Percentiles rank a stretch among this genome's conserved stretches.
These are phyloP conservation scores for Chionis minor DNA, from an alignment of 2,113 vertebrate species.

Conservation along the genomic window DNA sequence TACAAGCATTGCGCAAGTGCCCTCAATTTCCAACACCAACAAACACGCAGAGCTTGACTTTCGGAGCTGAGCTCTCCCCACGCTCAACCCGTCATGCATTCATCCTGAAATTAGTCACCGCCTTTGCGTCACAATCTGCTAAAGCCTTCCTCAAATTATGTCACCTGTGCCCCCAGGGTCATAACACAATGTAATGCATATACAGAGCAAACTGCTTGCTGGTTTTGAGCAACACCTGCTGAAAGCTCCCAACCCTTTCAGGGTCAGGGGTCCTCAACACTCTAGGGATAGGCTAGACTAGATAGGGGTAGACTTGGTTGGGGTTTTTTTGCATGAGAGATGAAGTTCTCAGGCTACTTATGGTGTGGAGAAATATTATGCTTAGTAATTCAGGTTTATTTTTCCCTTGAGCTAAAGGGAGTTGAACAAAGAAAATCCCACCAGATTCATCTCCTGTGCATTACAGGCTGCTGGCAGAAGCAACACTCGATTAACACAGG, in stretches of 20 bases:
- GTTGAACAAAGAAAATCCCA: not conserved
- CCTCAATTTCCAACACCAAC: not conserved
- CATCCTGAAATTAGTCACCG: not conserved
- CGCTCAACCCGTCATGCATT: not conserved
- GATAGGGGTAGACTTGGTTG: not conserved
- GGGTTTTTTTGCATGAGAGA: not conserved
- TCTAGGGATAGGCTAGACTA: not conserved
- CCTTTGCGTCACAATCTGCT: not conserved
- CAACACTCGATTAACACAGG: rapidly evolving
- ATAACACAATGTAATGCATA: not conserved
- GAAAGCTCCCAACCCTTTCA: not conserved
- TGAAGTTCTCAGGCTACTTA: not conserved
- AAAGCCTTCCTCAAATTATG: not conserved
- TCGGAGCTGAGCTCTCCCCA: not conserved
- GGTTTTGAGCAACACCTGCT: not conserved
- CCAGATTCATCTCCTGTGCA: not conserved
- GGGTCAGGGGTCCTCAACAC: not conserved
- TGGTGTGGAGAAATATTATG: not conserved
- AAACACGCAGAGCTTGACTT: not conserved
- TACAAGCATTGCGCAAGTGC: not conserved
- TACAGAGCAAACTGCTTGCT: not conserved
- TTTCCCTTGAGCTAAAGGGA: not conserved
- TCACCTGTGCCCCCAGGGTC: not conserved
- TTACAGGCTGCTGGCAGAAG: not conserved
- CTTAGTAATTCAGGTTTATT: not conserved